Evolutionary conservation across 1,140 invertebrate genomes (phyloP), one percentile per base, ranked within the genome.

Genomic region (Zaprionus tsacasi): DNA sequence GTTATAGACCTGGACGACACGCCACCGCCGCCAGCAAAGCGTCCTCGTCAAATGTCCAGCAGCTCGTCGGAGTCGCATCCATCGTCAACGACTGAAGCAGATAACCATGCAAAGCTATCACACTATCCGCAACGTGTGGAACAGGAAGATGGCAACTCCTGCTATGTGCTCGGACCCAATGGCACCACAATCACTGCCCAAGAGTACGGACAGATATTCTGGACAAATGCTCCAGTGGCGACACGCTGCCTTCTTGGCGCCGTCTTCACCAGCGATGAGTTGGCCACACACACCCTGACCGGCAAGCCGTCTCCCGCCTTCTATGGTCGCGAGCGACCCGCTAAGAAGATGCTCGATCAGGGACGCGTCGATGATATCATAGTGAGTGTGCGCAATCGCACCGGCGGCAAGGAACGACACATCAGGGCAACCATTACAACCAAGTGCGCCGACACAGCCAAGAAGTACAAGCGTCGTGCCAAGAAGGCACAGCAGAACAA

Each of bases 371-470:
- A 85, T 5, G 93, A 93, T 35, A 93, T 93, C 40, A 73, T 93
- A 11, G 64, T 88, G 1, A 75, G 80, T 17, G 91, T 93, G 5
- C 68, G 68, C 13, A 81, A 69, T 15, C 85, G 78, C 15, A 93
- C 91, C 6, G 74, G 78, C 0, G 88, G 91, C 21, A 82, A 80
- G 27, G 85, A 89, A 69, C 81, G 89, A 6, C 59, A 82, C 13
- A 92, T 93, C 6, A 59, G 82, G 33, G 74, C 74, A 57, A 81
- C 93, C 13, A 95, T 95, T 21, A 94, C 94, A 21, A 93, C 93
- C 0, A 95, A 94, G 86, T 94, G 94, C 79, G 93, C 94, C 1
- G 94, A 94, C 70, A 94, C 94, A 72, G 93, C 93, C 25, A 95
- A 94, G 87, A 94, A 95, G 93, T 92, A 82, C 57, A 91, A 82